Base-by-base conservation (phyloP, 2,113 vertebrate genomes). In the Boulengerochromis microlepis region DNA sequence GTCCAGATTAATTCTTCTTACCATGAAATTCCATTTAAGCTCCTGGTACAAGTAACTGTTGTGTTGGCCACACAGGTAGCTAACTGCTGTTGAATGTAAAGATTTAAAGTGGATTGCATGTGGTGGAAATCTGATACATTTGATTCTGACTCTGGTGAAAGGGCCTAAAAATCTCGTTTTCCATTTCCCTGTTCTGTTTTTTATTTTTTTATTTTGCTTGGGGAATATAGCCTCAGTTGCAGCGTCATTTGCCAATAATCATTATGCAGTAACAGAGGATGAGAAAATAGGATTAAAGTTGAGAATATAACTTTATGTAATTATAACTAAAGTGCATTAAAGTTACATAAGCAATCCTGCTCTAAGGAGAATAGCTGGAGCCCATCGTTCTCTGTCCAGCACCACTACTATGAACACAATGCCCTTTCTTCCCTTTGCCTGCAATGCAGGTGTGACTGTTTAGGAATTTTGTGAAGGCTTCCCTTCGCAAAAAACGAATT, bases 271-370 rank as follows among this genome's bases (percentile, higher is more conserved):
- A 64, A 33, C 69, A 0, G 9, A 74, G 22, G 2, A 76, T 29
- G 24, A 26, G 3, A 45, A 45, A 47, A 47, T 22, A 22, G 19
- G 61, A 38, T 22, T 22, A 4, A 69, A 22, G 33, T 38, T 69
- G 22, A 22, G 0, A 38, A 22, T 38, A 69, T 22, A 69, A 22
- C 33, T 38, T 38, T 0, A 66, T 38, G 19, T 38, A 38, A 66
- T 66, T 66, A 22, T 66, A 66, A 76, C 40, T 19, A 47, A 76
- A 47, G 1, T 71, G 66, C 0, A 40, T 1, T 69, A 69, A 69
- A 40, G n/a, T 69, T 40, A 9, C 11, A 4, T 40, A 47, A 47
- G 38, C 38, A 26, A 26, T 45, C 66, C 38, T 26, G 13, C 69
- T 45, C 15, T 76, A 0, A 45, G 69, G 69, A 76, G 40, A 47